These are phyloP conservation scores for Ispidina lecontei DNA, from an alignment of 2,797 vertebrate genomes.

Conservation along the genomic window DNA sequence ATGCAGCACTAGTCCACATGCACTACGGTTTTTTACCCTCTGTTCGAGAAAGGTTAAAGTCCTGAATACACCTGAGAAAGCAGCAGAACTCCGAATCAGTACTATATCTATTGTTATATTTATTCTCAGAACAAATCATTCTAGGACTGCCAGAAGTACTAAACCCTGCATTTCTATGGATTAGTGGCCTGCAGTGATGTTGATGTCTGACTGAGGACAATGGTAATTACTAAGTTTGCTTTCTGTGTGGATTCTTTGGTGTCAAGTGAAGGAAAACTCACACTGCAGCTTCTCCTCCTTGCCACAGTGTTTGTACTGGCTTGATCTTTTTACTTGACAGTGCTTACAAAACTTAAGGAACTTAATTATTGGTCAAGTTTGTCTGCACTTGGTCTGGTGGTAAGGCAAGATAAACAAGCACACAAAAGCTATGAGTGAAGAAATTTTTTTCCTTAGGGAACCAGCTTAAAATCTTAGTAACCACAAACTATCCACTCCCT, in stretches of 20 bases:
- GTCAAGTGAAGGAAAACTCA: neutral
- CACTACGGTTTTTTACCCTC: neutral
- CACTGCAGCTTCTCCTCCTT: neutral
- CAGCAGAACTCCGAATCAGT: neutral
- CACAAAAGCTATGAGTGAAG: neutral
- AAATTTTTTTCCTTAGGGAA: neutral
- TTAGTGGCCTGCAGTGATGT: neutral
- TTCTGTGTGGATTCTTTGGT: neutral
- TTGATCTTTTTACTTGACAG: neutral
- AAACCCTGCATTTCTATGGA: neutral
- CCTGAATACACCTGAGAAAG: neutral
- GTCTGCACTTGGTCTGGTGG: neutral
- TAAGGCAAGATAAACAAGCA: neutral
- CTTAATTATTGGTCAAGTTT: neutral
- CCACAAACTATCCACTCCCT: neutral
- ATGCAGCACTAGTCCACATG: rapidly evolving
- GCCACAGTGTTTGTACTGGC: rapidly evolving
- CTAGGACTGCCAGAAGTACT: neutral
- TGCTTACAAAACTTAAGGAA: neutral
- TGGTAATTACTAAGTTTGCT: neutral
- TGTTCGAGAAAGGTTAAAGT: neutral
- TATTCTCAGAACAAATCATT: neutral
- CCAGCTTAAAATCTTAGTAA: neutral
- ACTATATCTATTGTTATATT: neutral
- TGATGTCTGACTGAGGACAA: neutral